A percentile compares a stretch with the other conserved stretches of the same genome.
These are phyloP conservation scores for Troides aeacus DNA, from an alignment of 2,888 invertebrate species.

Conservation along the genomic window DNA sequence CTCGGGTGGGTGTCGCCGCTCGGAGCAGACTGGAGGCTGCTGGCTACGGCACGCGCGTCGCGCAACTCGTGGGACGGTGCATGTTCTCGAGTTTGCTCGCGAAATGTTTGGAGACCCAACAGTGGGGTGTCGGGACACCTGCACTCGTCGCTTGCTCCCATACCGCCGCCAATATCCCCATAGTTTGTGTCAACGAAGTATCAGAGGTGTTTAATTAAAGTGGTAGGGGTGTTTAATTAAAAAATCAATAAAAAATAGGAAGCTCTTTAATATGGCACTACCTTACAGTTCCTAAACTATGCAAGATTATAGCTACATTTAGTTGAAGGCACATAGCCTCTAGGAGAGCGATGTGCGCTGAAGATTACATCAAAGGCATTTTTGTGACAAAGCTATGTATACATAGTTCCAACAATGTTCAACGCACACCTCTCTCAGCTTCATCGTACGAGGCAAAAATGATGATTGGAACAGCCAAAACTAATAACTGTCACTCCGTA, in stretches of 20 bases:
- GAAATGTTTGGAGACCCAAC: too few relatives aligned
- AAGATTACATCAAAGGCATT: neutral
- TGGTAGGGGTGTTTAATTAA: constrained; percentile 30
- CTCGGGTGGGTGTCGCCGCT: neutral
- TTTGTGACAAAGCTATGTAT: neutral
- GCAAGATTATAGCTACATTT: constrained; percentile 31
- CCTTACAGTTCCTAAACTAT: constrained; percentile 60
- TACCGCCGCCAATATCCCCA: too few relatives aligned
- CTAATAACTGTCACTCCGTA: neutral
- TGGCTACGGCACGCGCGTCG: too few relatives aligned
- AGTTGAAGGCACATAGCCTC: constrained; percentile 26
- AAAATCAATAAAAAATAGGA: constrained; percentile 67
- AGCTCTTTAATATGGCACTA: constrained; percentile 81
- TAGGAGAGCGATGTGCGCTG: constrained; percentile 12
- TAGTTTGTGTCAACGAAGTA: too few relatives aligned
- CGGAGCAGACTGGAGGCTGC: neutral
- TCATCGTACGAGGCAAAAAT: constrained; percentile 1
- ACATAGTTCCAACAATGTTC: neutral
- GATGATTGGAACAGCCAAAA: neutral
- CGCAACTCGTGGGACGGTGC: too few relatives aligned
- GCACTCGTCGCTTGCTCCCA: too few relatives aligned
- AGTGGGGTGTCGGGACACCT: too few relatives aligned
- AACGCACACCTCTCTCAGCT: constrained; percentile 8
- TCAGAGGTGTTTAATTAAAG: constrained; percentile 31
- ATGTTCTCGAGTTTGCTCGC: too few relatives aligned